Base-by-base conservation (phyloP, 2,113 vertebrate species). In the Amblyornis subalaris region DNA sequence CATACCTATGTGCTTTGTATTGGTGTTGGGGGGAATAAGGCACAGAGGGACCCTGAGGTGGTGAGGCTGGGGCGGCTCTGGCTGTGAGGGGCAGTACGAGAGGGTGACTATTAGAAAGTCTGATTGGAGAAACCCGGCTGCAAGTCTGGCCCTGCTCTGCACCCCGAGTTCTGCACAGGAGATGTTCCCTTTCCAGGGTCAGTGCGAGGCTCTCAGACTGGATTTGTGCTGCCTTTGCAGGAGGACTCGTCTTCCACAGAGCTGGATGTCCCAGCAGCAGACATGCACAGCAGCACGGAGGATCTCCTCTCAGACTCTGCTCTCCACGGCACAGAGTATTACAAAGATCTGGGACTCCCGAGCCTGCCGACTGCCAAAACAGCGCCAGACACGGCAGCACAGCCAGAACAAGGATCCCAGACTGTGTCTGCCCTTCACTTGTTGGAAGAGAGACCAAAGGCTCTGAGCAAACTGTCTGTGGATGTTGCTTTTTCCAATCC, bases 251-350 rank as follows among this genome's bases (percentile, higher is more conserved):
- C 96, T 72, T 98, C 97, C 33, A 67, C 91, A 36, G 98, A 98
- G 71, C 97, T 93, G 62, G 98, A 99, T 50, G 96, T 92, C 80
- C 96, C 96, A 17, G 95, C 92, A 31, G 92, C 69, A 4, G 97
- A 98, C 12, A n/a, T 45, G 50, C 93, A 93, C 54, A 97, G 97
- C 96, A 99, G 98, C 65, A 73, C 66, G 0, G 99, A 99, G 51
- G 98, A 99, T 90, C 90, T 99, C 31, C 96, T 97, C 91, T 97
- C 97, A 19, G 95, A 98, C 90, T 95, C 93, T 3, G 97, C 98
- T 58, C 97, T 99, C 60, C 98, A 92, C 3, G 98, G 98, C 91
- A 98, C 98, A 0, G 97, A 98, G 82, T 99, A 98, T 90, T 98
- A 98, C 93, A 98, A 94, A 94, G 99, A 99, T 88, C 97, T 99